Percentiles rank a stretch among this genome's conserved stretches.
phyloP scores from a whole-genome alignment of 2,113 vertebrate genomes.

The Centrocercus urophasianus region DNA sequence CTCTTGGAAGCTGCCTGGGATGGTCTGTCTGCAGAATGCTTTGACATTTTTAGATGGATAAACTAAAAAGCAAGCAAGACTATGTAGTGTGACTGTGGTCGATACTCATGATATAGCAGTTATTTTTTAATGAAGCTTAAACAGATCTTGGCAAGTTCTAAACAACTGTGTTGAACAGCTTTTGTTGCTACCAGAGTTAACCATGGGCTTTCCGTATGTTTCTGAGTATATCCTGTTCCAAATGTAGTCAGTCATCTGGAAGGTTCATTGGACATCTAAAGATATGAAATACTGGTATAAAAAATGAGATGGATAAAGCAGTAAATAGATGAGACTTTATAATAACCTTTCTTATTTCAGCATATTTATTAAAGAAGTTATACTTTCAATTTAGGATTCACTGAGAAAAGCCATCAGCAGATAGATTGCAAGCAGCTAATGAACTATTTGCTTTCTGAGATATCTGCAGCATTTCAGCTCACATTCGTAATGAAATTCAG shows the following conservation, averaged over 20 bases:
- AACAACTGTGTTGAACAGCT: not conserved
- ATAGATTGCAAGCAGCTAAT: not conserved
- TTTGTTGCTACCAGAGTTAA: not conserved
- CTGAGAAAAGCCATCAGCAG: not conserved
- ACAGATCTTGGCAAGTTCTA: not conserved
- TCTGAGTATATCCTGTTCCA: not conserved
- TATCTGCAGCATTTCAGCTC: not conserved
- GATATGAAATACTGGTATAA: not conserved
- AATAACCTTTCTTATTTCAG: not conserved
- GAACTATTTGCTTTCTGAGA: accelerated
- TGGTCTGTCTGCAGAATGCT: not conserved
- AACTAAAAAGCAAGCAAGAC: not conserved
- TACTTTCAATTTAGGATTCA: not conserved
- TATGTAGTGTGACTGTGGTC: not conserved
- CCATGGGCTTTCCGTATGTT: not conserved
- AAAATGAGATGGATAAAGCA: not conserved
- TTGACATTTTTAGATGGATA: not conserved
- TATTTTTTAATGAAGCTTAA: not conserved
- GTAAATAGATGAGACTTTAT: not conserved
- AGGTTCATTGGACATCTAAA: not conserved
- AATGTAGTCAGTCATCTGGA: not conserved
- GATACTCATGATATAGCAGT: not conserved
- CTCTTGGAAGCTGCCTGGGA: not conserved
- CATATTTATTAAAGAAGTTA: not conserved
- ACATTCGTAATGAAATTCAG: accelerated